Evolutionary conservation across 2,797 vertebrate species (phyloP), one percentile per base, ranked within the genome.

Genomic region (Gallinago stenura): DNA sequence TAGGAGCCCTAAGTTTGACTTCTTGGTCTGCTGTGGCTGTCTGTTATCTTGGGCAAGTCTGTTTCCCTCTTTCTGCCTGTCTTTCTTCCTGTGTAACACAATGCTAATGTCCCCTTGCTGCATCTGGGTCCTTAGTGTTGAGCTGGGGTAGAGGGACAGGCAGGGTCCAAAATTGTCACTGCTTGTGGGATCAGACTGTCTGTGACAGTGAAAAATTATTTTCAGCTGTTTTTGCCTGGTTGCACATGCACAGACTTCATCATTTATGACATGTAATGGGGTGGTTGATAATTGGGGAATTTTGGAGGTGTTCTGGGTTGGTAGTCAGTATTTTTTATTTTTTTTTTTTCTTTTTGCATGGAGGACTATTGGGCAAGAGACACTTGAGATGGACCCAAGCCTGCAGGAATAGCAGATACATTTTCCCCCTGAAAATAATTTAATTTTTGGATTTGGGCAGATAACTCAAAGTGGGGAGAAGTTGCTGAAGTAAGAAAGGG

Each of bases 31-130:
- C 83, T 95, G 53, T 94, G 94, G 86, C 95, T 94, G 91, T 83
- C 86, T 96, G 73, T 94, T 95, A 84, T 54, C 88, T 94, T 94
- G 88, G 95, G 88, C 96, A 93, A 95, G 56, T 90, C 91, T 95
- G 12, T 94, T 95, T 97, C 60, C 75, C 86, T 92, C 88, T 95
- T 60, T 94, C 75, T 97, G 83, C 91, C 93, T 96, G 83, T 95
- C 94, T 82, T 89, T 89, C 93, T 84, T 95, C 80, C 77, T 96
- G 45, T 87, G 57, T 94, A 97, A 96, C 92, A 86, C 61, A 79
- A 90, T 41, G 94, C 92, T 95, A 53, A 93, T 81, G 87, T 77
- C 68, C 83, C 31, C 66, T 81, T 82, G 71, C 95, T 95, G 69
- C 54, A 88, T 89, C 90, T 94, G 76, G 57, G 61, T 88, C 41